These are phyloP conservation scores for Anthoscopus minutus DNA, from an alignment of 2,113 vertebrate species.

Conservation along the genomic window DNA sequence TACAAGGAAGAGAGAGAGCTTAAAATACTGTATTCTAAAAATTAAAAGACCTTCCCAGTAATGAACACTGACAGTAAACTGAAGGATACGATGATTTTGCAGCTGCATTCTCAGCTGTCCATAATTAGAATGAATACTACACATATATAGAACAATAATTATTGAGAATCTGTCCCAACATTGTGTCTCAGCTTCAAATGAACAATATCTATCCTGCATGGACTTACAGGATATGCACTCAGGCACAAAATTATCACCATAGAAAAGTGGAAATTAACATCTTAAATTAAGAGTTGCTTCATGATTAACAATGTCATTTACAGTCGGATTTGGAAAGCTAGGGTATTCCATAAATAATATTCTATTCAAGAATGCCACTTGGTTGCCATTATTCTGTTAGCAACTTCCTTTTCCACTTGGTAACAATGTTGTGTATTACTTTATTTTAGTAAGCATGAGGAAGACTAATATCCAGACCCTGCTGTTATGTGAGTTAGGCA, in stretches of 20 bases:
- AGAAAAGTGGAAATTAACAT: neutral
- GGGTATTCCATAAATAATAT: neutral
- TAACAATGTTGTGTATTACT: neutral
- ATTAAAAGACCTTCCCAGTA: constrained; percentile 10
- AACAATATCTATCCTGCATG: neutral
- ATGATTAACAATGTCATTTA: neutral
- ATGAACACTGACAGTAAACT: neutral
- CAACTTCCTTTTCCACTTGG: neutral
- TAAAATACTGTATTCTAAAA: constrained; percentile 39
- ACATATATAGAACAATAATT: constrained; percentile 22
- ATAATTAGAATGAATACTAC: constrained; percentile 4
- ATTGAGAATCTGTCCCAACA: neutral
- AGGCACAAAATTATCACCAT: neutral
- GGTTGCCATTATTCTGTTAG: neutral
- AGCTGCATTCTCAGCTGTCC: constrained; percentile 37
- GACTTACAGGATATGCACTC: neutral
- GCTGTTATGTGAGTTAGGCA: neutral
- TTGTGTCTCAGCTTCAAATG: neutral
- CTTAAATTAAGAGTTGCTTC: neutral
- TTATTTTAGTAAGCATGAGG: neutral
- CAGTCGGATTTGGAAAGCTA: neutral
- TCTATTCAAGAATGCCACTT: neutral
- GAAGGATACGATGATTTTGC: constrained; percentile 1
- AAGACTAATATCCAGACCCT: neutral
- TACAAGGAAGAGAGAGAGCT: neutral